Conservation (phyloP, 2,888 invertebrate species). For the Eupithecia inturbata region DNA sequence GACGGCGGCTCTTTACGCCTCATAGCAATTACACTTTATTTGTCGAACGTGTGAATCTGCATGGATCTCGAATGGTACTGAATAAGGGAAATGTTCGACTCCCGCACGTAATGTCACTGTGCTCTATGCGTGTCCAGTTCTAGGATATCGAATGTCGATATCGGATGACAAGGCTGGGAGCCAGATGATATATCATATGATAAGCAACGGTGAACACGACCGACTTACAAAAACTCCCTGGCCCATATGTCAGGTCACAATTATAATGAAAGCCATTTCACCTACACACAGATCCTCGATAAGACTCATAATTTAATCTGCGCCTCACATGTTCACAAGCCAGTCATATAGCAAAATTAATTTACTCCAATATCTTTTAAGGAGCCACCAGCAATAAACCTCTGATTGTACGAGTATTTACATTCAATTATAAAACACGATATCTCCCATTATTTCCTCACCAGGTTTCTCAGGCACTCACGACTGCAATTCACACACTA, state of each 20-base stretch:
- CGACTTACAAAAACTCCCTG: conserved; percentile 58
- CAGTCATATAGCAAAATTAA: conserved; percentile 33
- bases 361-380: conserved; percentile 20
- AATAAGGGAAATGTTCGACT: conserved; percentile 54
- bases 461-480: conserved; percentile 43
- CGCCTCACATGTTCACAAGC: conserved; percentile 49
- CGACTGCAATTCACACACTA: conserved; percentile 45
- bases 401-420: conserved; percentile 24
- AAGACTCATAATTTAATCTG: conserved; percentile 56
- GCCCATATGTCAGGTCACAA: conserved; percentile 52
- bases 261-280: conserved; percentile 51
- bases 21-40: conserved; percentile 54
- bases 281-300: conserved; percentile 59
- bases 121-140: conserved; percentile 70
- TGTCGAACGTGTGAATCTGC: conserved; percentile 61
- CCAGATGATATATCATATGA: conserved; percentile 79
- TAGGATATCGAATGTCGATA: conserved; percentile 71
- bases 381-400: conserved; percentile 5
- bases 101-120: conserved; percentile 66
- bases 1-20: conserved; percentile 67
- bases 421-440: conserved; percentile 40
- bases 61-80: conserved; percentile 63
- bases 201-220: conserved; percentile 75
- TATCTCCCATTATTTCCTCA: conserved; percentile 47
- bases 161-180: conserved; percentile 74